Evolutionary conservation across 2,888 invertebrate species (phyloP).

Genomic region (Xestia xanthographa): DNA sequence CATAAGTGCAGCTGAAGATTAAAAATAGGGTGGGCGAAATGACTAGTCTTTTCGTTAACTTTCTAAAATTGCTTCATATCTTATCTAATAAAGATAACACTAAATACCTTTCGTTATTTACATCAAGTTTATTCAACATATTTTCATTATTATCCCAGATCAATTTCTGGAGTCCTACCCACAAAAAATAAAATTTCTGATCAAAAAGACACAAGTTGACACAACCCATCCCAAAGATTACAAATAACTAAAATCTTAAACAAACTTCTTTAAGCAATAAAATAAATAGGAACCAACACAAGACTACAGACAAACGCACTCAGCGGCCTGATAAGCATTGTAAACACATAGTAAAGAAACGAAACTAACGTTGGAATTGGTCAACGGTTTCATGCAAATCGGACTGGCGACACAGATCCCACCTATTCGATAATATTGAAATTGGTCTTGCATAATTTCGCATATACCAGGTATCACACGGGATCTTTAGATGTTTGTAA

Average conservation of each 20-base stretch:
- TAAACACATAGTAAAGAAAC: conserved; percentile 75
- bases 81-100: neutral
- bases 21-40: conserved; percentile 4
- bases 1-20: conserved; percentile 20
- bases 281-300: conserved; percentile 21
- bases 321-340: conserved; percentile 54
- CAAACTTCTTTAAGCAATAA: conserved; percentile 24
- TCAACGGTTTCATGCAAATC: conserved; percentile 80
- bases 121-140: neutral
- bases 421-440: conserved; percentile 84
- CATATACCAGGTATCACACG: conserved; percentile 68
- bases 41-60: neutral
- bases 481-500: conserved; percentile 7
- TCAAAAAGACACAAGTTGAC: conserved; percentile 4
- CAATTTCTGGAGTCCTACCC: too few species aligned
- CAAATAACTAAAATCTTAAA: conserved; percentile 23
- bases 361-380: conserved; percentile 69
- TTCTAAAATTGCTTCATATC: neutral
- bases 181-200: conserved; percentile 2
- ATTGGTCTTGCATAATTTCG: conserved; percentile 77
- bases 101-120: neutral
- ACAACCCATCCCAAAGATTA: conserved; percentile 27
- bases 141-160: neutral
- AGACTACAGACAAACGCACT: conserved; percentile 53
- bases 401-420: conserved; percentile 81